Conservation (phyloP, 2,797 vertebrate species). For the Mus caroli region DNA sequence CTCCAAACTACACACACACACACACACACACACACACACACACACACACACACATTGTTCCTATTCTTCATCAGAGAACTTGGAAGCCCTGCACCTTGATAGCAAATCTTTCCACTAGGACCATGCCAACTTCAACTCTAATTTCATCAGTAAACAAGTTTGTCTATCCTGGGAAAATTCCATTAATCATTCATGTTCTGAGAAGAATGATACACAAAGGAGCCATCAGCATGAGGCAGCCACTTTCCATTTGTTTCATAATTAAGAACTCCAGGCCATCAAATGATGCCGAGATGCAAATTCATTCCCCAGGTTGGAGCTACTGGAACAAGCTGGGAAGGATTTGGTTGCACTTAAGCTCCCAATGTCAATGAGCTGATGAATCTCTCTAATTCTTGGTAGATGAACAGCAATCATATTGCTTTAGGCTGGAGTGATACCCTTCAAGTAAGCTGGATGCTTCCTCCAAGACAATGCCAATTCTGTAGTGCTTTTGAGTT, state of each 20-base stretch:
- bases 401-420: neutral
- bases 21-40: slow-evolving; percentile 80
- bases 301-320: slow-evolving; percentile 81
- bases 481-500: neutral
- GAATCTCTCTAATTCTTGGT: neutral
- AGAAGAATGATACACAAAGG: slow-evolving; percentile 90
- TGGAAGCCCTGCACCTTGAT: slow-evolving; percentile 87
- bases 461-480: neutral
- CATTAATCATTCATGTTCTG: slow-evolving; percentile 92
- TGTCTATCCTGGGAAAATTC: slow-evolving; percentile 90
- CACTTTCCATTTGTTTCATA: slow-evolving; percentile 90
- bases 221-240: slow-evolving; percentile 88
- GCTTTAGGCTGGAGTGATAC: neutral
- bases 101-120: slow-evolving; percentile 88
- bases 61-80: slow-evolving; percentile 87
- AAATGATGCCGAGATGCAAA: slow-evolving; percentile 84
- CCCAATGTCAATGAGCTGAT: neutral
- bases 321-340: slow-evolving; percentile 69
- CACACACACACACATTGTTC: slow-evolving; percentile 83
- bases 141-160: slow-evolving; percentile 91
- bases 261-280: slow-evolving; percentile 89
- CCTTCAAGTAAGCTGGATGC: neutral
- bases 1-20: slow-evolving; percentile 76
- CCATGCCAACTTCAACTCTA: slow-evolving; percentile 90
- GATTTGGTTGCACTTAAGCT: slow-evolving; percentile 79